Evolutionary conservation across 2,797 vertebrate species (phyloP).

Genomic region (Malurus leucopterus): DNA sequence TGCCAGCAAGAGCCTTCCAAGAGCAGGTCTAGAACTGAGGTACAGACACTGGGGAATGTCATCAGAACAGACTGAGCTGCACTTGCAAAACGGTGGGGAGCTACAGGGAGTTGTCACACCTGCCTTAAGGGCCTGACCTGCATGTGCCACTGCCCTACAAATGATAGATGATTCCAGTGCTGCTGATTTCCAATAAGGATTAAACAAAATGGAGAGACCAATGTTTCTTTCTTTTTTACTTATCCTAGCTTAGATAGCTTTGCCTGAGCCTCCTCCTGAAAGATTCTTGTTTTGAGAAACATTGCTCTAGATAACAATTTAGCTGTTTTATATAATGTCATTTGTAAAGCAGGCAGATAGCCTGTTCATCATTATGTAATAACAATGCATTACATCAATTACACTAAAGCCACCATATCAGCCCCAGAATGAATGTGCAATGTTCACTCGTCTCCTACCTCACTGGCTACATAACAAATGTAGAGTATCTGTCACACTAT

Average conservation of each 20-base stretch:
- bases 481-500: slow-evolving; percentile 6
- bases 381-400: not conserved
- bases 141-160: not conserved
- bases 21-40: not conserved
- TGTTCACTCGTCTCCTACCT: not conserved
- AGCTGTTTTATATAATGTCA: slow-evolving; percentile 8
- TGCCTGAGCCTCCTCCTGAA: not conserved
- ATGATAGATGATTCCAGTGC: not conserved
- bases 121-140: not conserved
- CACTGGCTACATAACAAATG: not conserved
- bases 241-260: not conserved
- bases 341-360: not conserved
- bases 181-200: not conserved
- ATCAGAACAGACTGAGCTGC: not conserved
- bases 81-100: not conserved
- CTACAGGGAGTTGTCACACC: not conserved
- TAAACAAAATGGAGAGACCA: accelerated
- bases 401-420: not conserved
- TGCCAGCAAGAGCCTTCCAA: accelerated
- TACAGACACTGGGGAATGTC: accelerated
- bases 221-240: not conserved
- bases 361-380: not conserved
- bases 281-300: not conserved
- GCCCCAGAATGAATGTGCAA: not conserved
- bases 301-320: not conserved